These are phyloP conservation scores for Typhlichthys eigenmanni DNA, from an alignment of 2,797 vertebrate species.

Conservation along the genomic window DNA sequence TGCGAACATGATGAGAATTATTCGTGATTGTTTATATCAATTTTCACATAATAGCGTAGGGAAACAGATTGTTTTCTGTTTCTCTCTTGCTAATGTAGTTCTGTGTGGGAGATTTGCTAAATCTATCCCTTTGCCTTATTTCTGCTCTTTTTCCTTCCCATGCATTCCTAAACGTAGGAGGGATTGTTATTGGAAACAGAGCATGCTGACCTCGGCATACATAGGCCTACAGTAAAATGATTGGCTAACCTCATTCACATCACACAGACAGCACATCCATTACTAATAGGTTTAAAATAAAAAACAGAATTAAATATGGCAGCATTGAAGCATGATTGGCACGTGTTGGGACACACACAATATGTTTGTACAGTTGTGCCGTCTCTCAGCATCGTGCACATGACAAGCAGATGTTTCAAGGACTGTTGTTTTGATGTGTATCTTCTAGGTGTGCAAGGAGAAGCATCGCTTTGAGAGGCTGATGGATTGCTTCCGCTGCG, in stretches of 20 bases:
- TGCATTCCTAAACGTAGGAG: slow-evolving; percentile 52
- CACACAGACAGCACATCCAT: neutral
- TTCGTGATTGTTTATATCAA: neutral
- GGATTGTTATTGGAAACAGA: slow-evolving; percentile 41
- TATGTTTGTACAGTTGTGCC: neutral
- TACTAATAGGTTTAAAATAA: slow-evolving; percentile 6
- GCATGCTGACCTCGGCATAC: slow-evolving; percentile 31
- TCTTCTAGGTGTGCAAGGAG: slow-evolving; percentile 91
- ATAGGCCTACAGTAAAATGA: slow-evolving; percentile 7
- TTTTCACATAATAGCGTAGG: neutral
- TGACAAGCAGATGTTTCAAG: neutral
- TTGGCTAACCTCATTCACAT: slow-evolving; percentile 13
- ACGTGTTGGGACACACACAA: neutral
- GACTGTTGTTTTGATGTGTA: neutral
- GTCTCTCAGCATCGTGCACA: neutral
- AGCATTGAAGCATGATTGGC: neutral
- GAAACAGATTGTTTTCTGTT: slow-evolving; percentile 29
- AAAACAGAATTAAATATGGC: neutral
- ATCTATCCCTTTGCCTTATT: slow-evolving; percentile 22
- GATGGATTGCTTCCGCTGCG: slow-evolving; percentile 95
- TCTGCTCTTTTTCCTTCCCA: slow-evolving; percentile 51
- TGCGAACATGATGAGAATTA: slow-evolving; percentile 6
- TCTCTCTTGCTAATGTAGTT: slow-evolving; percentile 26
- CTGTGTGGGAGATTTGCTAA: slow-evolving; percentile 38
- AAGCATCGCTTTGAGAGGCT: slow-evolving; percentile 95